phyloP scores from a whole-genome alignment of 2,113 vertebrate genomes.

The Conger conger region DNA sequence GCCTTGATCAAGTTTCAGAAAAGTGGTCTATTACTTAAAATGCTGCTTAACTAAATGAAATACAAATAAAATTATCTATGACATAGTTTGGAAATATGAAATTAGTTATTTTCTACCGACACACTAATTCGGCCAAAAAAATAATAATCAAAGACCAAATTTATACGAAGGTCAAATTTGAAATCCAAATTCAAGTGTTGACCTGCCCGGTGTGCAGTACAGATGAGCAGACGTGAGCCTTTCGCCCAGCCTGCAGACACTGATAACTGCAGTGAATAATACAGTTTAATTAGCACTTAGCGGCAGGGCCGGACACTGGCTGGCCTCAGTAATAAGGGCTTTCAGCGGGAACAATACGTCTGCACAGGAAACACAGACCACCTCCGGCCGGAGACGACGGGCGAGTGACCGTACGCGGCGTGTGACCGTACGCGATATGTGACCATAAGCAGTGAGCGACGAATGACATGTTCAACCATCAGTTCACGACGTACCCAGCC shows the following conservation, averaged over 20 bases:
- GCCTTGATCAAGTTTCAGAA: too few species aligned
- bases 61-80: too few species aligned
- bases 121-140: too few species aligned
- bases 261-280: constrained; percentile 9
- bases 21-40: too few species aligned
- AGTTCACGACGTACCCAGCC: neutral
- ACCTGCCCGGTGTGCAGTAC: neutral
- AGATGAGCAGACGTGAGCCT: neutral
- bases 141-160: too few species aligned
- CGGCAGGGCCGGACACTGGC: neutral
- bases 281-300: constrained; percentile 18
- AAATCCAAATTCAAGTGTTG: neutral
- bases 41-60: too few species aligned
- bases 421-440: too few species aligned
- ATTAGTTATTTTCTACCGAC: too few species aligned
- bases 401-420: too few species aligned
- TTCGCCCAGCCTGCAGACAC: neutral
- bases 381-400: neutral
- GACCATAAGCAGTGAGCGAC: too few species aligned
- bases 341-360: constrained; percentile 3
- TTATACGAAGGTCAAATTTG: neutral
- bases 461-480: too few species aligned
- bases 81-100: too few species aligned
- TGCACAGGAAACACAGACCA: constrained; percentile 2
- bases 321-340: constrained; percentile 20